Evolutionary conservation across 2,888 invertebrate genomes (phyloP), one percentile per base, ranked within the genome.

Genomic region (Nemurella pictetii): DNA sequence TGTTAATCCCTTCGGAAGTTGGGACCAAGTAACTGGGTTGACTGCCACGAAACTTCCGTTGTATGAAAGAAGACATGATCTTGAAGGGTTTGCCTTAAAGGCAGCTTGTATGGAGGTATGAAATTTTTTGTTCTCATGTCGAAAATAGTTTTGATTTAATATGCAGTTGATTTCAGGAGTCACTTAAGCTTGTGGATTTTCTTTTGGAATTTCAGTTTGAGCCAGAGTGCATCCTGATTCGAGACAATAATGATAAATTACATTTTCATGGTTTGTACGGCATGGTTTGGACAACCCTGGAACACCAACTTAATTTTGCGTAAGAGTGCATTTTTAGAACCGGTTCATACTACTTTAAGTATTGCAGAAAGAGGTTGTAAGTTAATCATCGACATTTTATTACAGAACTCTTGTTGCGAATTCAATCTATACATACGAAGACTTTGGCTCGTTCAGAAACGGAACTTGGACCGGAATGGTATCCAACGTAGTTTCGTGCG

Each of bases 51-150:
- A n/a, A 25, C 2, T 12, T 9, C 26, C 26, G 0, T 27, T 75
- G 35, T 81, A 81, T 26, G 36, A 81, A 25, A 30, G 80, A 20
- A 81, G 80, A 15, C 29, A 36, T 20, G 32, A 35, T 35, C 80
- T 81, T 0, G n/a, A 81, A 30, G 80, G 80, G 27, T 26, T 81
- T 20, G 36, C 35, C 75, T 2, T 75, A 1, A 75, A 25, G 4
- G 75, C 75, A n/a, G 27, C 26, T 5, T 75, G 27, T 9, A 75
- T 75, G 27, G 25, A 75, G 1, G 75, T 75, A 75, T 7, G 74
- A 74, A 15, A 15, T n/a, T n/a, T n/a, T n/a, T n/a, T n/a, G n/a
- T n/a, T n/a, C n/a, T n/a, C n/a, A n/a, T n/a, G n/a, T n/a, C n/a
- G n/a, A n/a, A n/a, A n/a, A n/a, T n/a, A n/a, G n/a, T n/a, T n/a